These are phyloP conservation scores for Rafetus swinhoei DNA, from an alignment of 2,113 vertebrate species.

Conservation along the genomic window DNA sequence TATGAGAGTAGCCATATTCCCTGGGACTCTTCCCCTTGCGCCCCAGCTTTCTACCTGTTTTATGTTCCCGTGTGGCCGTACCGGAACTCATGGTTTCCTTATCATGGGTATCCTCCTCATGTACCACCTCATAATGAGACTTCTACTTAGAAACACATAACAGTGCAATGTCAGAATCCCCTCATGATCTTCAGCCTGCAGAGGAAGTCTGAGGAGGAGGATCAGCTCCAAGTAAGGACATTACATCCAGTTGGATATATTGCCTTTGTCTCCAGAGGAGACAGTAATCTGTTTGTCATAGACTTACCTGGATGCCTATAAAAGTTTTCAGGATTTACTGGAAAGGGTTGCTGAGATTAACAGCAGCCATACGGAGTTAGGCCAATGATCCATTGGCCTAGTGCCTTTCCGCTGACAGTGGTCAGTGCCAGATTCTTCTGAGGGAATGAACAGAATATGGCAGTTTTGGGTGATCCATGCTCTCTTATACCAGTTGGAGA, in stretches of 20 bases:
- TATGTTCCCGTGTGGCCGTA: not conserved
- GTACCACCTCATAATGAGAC: not conserved
- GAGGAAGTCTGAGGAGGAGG: not conserved
- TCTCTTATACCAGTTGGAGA: not conserved
- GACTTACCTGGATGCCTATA: not conserved
- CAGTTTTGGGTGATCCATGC: not conserved
- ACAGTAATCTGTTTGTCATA: not conserved
- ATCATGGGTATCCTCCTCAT: not conserved
- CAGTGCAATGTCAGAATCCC: not conserved
- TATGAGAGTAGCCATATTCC: not conserved
- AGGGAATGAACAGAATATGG: not conserved
- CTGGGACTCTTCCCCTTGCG: too few species aligned
- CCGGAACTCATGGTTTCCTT: not conserved
- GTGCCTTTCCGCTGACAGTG: not conserved
- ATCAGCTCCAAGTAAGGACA: not conserved
- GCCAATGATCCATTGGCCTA: not conserved
- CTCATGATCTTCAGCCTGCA: not conserved
- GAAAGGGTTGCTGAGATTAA: not conserved
- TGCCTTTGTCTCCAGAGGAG: not conserved
- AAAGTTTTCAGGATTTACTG: not conserved
- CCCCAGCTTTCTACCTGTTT: not conserved
- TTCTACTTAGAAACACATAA: not conserved
- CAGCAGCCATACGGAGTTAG: not conserved
- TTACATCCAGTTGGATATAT: not conserved
- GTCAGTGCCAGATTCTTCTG: not conserved